Percentiles rank a stretch among this genome's conserved stretches.
phyloP scores from a whole-genome alignment of 2,113 vertebrate species.

The Hymenochirus boettgeri region DNA sequence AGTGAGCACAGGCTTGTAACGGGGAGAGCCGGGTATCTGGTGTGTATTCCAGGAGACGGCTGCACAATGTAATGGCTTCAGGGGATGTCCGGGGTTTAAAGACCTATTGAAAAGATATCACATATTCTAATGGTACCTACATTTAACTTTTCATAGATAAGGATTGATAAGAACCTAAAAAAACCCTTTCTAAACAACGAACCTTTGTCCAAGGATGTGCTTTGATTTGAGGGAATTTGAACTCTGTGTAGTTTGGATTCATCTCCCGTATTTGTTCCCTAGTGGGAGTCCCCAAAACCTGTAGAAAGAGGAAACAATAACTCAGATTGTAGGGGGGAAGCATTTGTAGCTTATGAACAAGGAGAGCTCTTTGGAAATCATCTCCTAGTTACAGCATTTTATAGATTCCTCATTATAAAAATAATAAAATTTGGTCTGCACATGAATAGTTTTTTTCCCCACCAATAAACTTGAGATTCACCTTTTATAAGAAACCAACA shows the following conservation, averaged over 20 bases:
- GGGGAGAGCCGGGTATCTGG: constrained; percentile 85
- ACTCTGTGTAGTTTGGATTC: constrained; percentile 94
- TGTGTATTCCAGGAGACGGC: constrained; percentile 86
- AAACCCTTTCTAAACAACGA: not conserved
- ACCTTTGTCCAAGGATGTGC: constrained; percentile 94
- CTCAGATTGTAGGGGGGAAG: no score
- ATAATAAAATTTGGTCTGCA: no score
- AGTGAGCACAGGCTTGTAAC: constrained; percentile 82
- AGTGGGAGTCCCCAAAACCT: constrained; percentile 90
- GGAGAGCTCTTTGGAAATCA: no score
- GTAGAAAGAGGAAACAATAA: not conserved
- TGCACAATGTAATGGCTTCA: constrained; percentile 85
- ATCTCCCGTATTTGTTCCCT: constrained; percentile 92
- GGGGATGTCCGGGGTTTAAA: constrained; percentile 86
- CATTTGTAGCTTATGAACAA: no score
- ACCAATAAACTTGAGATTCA: no score
- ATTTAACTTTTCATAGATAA: no score
- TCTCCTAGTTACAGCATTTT: no score
- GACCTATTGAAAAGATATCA: constrained; percentile 70
- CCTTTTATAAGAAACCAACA: no score
- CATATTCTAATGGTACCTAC: no score
- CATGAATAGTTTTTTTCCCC: no score
- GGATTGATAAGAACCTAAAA: no score
- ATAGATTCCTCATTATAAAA: no score
- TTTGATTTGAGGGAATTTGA: constrained; percentile 94